These are phyloP conservation scores for Pissodes strobi DNA, from an alignment of 1,140 invertebrate species.

Conservation along the genomic window DNA sequence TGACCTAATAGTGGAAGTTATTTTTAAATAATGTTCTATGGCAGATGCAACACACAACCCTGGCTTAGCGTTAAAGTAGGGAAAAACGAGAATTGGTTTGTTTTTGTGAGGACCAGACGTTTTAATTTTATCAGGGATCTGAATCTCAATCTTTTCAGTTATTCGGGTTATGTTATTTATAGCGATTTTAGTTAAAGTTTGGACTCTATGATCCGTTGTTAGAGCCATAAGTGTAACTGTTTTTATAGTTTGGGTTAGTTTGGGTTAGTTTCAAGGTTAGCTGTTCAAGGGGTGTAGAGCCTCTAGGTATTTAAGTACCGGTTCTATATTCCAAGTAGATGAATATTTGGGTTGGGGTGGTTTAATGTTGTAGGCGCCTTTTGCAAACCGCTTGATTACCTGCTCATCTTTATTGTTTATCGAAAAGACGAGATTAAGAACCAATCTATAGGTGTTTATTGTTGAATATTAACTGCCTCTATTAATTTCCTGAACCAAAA, in stretches of 20 bases:
- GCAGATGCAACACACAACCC: background rate
- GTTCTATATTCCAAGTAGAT: too few relatives aligned
- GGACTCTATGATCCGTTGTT: background rate
- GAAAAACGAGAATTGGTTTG: background rate
- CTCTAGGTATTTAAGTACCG: too few relatives aligned
- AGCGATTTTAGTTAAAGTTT: background rate
- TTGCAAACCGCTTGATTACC: background rate
- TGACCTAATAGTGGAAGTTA: background rate
- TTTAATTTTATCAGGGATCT: background rate
- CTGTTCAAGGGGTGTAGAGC: background rate
- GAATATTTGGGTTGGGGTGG: too few relatives aligned
- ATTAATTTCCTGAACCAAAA: too few relatives aligned
- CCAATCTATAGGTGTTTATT: background rate
- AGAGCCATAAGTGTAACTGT: constrained; percentile 4
- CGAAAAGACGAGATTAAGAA: background rate
- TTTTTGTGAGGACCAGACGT: constrained; percentile 1
- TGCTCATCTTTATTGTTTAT: background rate
- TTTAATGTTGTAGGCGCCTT: too few relatives aligned
- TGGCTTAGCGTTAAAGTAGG: background rate
- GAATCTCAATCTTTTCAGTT: background rate
- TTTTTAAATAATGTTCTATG: background rate
- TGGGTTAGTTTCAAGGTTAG: constrained; percentile 1
- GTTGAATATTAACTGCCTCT: background rate
- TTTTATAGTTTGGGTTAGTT: too few relatives aligned
- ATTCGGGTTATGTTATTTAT: background rate